Evolutionary conservation across 2,113 vertebrate species (phyloP), one percentile per base, ranked within the genome.

Genomic region (Xiphias gladius): DNA sequence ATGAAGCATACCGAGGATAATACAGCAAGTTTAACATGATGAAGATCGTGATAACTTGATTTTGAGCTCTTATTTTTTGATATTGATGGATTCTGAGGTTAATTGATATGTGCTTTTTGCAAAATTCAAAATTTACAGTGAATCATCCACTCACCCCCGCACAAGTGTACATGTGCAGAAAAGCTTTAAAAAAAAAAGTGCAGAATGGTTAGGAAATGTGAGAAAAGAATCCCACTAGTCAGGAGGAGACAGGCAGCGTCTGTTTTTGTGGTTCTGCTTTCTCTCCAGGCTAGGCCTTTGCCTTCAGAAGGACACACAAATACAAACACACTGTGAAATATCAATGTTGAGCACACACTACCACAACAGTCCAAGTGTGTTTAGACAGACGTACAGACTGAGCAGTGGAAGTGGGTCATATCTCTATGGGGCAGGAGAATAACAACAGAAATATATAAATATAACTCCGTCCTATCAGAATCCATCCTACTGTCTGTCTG

Each of bases 321-420:
- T 0, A 41, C 54, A 63, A 59, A 63, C 70, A 28, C 41, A 20
- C 39, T 28, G 63, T 61, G 28, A 78, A 73, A 67, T 22, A 70
- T 83, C 50, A 7, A 0, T 46, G 73, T 50, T 58, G 72, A 13
- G 43, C 59, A 26, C 39, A 64, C 50, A 59, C 62, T 9, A 30
- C 35, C 65, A 69, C 78, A 77, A 54, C 26, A 32, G 22, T 24
- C 28, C 28, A 43, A 41, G 26, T 75, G 72, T 35, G 69, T 48
- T 66, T 2, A 80, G 35, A 73, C 84, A 79, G 73, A 80, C 70
- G 43, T 58, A 71, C 77, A 84, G 73, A 67, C 82, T 8, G 86
- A 87, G 66, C 67, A 7, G 59, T 73, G 62, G 70, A 93, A 94
- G 74, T 94, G 92, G 91, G 90, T 92, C 87, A 91, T 80, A 85